Evolutionary conservation across 2,797 vertebrate species (phyloP), one percentile per base, ranked within the genome.

Genomic region (Hipposideros larvatus): DNA sequence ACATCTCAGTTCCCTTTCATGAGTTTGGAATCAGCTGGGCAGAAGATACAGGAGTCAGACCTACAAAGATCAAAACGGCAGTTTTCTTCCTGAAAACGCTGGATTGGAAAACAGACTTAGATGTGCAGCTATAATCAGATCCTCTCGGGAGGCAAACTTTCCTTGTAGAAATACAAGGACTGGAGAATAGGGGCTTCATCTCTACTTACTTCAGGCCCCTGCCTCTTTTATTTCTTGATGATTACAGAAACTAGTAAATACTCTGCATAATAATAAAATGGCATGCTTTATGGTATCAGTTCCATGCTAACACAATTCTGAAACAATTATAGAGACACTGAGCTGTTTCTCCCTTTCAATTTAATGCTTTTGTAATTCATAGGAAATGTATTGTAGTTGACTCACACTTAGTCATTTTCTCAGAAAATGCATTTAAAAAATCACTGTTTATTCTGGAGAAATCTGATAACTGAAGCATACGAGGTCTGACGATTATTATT

Each of bases 361-460:
- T 75, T 3, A 4, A 26, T 24, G 16, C 1, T 59, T 86, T 77
- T 16, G 2, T 46, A 70, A 53, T 70, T 65, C 28, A 34, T 3
- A 26, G 41, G 63, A n/a, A 41, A 26, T 43, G 26, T 65, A 24
- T 84, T 78, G 4, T 68, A 63, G 31, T 57, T 90, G 31, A 66
- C 0, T 88, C 70, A 85, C 22, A n/a, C 18, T 89, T 84, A 92
- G 24, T 83, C 48, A 73, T 66, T 94, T 92, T 78, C 70, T 94
- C 46, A 57, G 46, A 66, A 74, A 80, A 88, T 8, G 31, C 7
- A 4, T 73, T 31, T 88, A 31, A 24, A 74, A 90, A 92, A 37
- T 43, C 24, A 53, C 46, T 48, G 2, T 0, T 48, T 90, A 46
- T 79, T 37, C 61, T 82, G 61, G 91, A 78, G 86, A 92, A 96